Conservation (phyloP, 1,140 invertebrate species). For the Drosophila pandora region DNA sequence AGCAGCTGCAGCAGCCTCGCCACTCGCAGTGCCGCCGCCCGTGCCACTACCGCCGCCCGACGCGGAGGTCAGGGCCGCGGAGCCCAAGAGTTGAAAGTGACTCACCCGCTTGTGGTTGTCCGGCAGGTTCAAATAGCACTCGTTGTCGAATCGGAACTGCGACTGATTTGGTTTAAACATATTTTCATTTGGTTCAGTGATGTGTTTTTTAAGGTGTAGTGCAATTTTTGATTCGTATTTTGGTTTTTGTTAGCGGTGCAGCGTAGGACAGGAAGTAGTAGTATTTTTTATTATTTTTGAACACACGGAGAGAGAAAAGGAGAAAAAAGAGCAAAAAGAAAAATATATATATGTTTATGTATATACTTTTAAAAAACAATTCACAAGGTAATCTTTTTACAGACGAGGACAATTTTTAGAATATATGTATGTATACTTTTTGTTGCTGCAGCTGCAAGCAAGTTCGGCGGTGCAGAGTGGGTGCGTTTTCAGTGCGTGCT, state of each 20-base stretch:
- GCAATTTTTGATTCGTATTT: conserved; percentile 28
- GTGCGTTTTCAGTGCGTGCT: conserved; percentile 14
- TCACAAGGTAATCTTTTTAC: conserved; percentile 30
- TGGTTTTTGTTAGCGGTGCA: conserved; percentile 36
- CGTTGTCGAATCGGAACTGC: conserved; percentile 99
- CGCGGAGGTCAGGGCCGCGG: conserved; percentile 84
- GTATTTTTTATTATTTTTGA: conserved; percentile 2
- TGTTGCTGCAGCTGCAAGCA: conserved; percentile 30
- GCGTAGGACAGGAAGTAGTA: conserved; percentile 25
- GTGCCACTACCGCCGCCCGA: conserved; percentile 83
- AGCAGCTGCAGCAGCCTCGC: conserved; percentile 21
- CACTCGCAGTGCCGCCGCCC: conserved; percentile 14
- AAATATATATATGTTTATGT: conserved; percentile 36
- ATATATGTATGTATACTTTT: background rate
- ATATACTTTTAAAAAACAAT: conserved; percentile 20
- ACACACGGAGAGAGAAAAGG: conserved; percentile 37
- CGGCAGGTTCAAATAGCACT: conserved; percentile 96
- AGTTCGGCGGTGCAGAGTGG: conserved; percentile 40
- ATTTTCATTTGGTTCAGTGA: conserved; percentile 11
- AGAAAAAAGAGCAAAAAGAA: conserved; percentile 54
- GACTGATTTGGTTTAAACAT: conserved; percentile 87
- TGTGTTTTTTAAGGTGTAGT: conserved; percentile 24
- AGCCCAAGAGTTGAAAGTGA: conserved; percentile 83
- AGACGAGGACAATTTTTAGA: conserved; percentile 29
- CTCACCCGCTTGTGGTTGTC: conserved; percentile 98